phyloP scores from a whole-genome alignment of 2,113 vertebrate species.

The Mesocricetus auratus region DNA sequence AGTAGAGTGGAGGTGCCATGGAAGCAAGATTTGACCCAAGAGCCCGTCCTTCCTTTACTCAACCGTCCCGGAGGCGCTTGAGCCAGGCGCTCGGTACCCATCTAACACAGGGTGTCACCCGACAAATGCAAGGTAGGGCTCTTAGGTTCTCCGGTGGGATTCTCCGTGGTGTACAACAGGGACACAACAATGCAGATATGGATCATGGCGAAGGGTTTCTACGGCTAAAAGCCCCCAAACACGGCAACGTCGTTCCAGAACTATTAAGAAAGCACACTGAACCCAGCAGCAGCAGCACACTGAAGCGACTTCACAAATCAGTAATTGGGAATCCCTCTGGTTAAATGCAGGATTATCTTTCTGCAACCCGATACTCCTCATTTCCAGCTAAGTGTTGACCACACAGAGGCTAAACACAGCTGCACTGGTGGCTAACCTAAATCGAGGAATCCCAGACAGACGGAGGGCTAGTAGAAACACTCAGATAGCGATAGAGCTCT shows the following conservation, averaged over 20 bases:
- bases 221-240: not conserved
- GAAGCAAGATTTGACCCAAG: slow-evolving; percentile 17
- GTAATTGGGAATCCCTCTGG: not conserved
- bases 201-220: not conserved
- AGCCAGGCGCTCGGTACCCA: not conserved
- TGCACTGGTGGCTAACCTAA: not conserved
- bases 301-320: not conserved
- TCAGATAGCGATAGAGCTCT: not conserved
- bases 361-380: not conserved
- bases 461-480: not conserved
- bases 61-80: not conserved
- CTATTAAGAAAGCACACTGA: not conserved
- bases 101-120: not conserved
- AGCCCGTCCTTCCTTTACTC: not conserved
- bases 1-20: not conserved
- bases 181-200: not conserved
- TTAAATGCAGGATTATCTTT: not conserved
- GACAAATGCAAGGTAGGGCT: not conserved
- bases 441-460: not conserved
- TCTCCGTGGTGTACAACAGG: not conserved
- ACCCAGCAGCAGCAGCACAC: not conserved
- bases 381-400: not conserved
- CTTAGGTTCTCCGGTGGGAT: not conserved
- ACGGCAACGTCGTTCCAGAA: not conserved
- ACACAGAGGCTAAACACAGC: not conserved